These are phyloP conservation scores for Zosterops japonicus DNA, from an alignment of 2,113 vertebrate species.

Conservation along the genomic window DNA sequence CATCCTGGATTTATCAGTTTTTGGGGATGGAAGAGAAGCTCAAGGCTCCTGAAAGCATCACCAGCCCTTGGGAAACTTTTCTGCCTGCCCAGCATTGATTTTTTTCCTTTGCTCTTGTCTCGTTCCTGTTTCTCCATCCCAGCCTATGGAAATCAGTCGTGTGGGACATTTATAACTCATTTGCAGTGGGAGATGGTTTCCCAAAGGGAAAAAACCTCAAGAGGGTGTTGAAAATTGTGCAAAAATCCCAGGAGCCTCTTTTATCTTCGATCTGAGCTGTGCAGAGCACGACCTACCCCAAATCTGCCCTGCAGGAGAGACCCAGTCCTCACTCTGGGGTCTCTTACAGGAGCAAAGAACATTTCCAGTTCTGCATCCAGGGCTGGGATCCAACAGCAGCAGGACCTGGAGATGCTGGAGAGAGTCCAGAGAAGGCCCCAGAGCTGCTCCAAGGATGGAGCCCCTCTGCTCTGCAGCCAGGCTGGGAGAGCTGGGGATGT, in stretches of 20 bases:
- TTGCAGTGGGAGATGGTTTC: not conserved
- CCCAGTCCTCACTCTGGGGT: not conserved
- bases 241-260: not conserved
- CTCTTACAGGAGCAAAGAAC: not conserved
- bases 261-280: not conserved
- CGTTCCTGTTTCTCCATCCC: not conserved
- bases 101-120: not conserved
- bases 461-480: not conserved
- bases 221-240: not conserved
- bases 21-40: not conserved
- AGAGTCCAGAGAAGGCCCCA: rapidly evolving
- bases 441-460: not conserved
- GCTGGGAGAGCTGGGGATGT: rapidly evolving
- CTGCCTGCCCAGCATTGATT: not conserved
- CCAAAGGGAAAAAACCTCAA: not conserved
- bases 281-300: rapidly evolving
- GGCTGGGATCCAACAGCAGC: not conserved
- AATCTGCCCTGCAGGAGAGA: not conserved
- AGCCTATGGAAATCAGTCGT: rapidly evolving
- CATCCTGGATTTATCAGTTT: not conserved
- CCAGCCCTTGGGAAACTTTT: not conserved
- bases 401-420: not conserved
- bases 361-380: not conserved
- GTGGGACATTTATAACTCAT: too few relatives aligned
- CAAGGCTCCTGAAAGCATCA: not conserved